A percentile compares a stretch with the other conserved stretches of the same genome.
These are phyloP conservation scores for Heliconius eleuchia DNA, from an alignment of 1,140 invertebrate species.

Conservation along the genomic window DNA sequence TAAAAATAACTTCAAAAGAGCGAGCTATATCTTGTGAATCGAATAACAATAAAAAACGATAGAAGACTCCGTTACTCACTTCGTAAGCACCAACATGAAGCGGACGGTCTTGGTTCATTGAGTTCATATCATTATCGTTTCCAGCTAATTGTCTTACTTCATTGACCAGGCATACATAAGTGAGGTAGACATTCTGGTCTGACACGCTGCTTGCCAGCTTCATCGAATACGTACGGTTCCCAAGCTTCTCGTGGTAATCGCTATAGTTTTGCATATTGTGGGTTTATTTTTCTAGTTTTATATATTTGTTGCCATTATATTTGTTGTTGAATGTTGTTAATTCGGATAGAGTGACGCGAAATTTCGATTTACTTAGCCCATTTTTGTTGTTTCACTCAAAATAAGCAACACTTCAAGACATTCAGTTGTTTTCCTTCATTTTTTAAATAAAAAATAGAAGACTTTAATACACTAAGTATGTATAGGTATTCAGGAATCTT, in stretches of 20 bases:
- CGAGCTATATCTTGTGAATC: background rate
- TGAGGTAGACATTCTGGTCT: slow-evolving; percentile 61
- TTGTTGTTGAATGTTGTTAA: background rate
- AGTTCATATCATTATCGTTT: slow-evolving; percentile 29
- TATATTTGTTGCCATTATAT: slow-evolving; percentile 3
- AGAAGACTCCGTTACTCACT: background rate
- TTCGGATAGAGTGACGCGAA: background rate
- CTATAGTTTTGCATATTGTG: background rate
- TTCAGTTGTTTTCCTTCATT: background rate
- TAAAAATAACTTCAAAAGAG: background rate
- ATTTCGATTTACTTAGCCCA: background rate
- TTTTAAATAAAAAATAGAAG: background rate
- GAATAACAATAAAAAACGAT: background rate
- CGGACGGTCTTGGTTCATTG: slow-evolving; percentile 25
- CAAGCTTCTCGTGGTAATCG: slow-evolving; percentile 6
- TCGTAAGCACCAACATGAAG: slow-evolving; percentile 9
- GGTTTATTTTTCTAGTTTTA: background rate
- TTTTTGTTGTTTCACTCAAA: background rate
- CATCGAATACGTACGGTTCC: slow-evolving; percentile 33
- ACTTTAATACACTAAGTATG: background rate
- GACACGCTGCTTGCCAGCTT: slow-evolving; percentile 59
- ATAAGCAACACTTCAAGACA: background rate
- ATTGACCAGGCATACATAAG: slow-evolving; percentile 64
- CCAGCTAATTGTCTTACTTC: slow-evolving; percentile 46
- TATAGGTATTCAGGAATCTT: background rate